Conservation (phyloP, 2,113 vertebrate genomes). For the Pangasianodon hypophthalmus region DNA sequence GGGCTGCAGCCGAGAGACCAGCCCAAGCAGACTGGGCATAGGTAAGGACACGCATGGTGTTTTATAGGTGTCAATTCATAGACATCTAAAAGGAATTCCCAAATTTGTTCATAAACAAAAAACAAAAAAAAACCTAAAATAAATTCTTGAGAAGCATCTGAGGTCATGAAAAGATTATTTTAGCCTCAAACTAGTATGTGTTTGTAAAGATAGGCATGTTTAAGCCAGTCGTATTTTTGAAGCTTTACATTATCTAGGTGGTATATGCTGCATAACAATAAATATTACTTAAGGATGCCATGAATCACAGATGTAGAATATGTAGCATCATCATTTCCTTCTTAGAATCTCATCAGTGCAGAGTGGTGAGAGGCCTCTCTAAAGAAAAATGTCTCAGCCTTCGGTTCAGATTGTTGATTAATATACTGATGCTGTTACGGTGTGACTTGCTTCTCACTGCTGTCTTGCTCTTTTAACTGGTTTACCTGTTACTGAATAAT, state of each 20-base stretch:
- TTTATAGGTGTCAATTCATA: background rate
- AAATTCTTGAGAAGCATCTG: background rate
- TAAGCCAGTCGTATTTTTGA: background rate
- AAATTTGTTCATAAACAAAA: background rate
- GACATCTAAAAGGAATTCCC: background rate
- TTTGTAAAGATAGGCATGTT: background rate
- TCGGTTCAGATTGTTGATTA: slow-evolving; percentile 5
- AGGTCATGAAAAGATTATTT: background rate
- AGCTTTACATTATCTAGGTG: background rate
- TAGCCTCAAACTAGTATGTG: background rate
- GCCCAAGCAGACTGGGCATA: slow-evolving; percentile 89
- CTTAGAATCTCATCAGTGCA: background rate
- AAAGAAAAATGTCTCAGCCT: background rate
- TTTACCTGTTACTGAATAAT: slow-evolving; percentile 38
- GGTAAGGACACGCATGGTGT: slow-evolving; percentile 76
- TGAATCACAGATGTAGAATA: background rate
- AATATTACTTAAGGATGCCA: background rate
- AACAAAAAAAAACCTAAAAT: background rate
- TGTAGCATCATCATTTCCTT: slow-evolving; percentile 2
- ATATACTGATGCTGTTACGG: background rate
- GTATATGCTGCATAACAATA: background rate
- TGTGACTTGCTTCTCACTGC: slow-evolving; percentile 34
- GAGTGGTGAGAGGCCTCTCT: background rate
- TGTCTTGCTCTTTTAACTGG: slow-evolving; percentile 30
- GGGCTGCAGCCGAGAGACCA: slow-evolving; percentile 96